phyloP scores from a whole-genome alignment of 2,113 vertebrate species.

The Bambusicola thoracicus region DNA sequence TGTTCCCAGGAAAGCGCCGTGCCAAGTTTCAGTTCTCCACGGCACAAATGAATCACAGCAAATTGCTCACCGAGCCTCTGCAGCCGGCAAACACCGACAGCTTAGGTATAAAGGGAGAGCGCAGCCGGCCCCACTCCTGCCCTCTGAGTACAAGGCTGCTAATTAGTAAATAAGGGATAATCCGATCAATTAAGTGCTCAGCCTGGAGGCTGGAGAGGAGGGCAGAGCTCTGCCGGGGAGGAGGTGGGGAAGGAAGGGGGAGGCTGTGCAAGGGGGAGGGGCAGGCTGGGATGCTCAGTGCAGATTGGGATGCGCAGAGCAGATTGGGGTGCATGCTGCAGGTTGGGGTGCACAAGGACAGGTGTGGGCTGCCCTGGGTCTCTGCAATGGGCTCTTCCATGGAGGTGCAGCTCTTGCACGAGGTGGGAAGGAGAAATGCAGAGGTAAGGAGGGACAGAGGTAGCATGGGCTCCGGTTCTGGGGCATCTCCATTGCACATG shows the following conservation, averaged over 20 bases:
- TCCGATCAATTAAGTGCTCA: neutral
- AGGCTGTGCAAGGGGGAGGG: fast-evolving
- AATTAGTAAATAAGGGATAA: constrained; percentile 19
- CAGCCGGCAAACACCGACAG: neutral
- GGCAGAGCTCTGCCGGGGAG: neutral
- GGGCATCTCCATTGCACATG: neutral
- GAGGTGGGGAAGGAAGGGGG: fast-evolving
- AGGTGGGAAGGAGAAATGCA: neutral
- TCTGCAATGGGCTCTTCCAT: neutral
- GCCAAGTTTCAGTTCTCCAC: neutral
- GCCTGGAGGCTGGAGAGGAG: neutral
- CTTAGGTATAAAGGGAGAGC: neutral
- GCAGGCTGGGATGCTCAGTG: neutral
- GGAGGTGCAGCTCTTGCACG: neutral
- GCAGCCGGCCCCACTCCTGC: neutral
- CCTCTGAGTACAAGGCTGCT: neutral
- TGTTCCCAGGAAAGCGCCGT: neutral
- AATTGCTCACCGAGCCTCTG: neutral
- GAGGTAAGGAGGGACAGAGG: neutral
- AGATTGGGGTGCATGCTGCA: fast-evolving
- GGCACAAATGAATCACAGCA: neutral
- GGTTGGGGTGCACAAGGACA: neutral
- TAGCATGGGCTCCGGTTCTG: neutral
- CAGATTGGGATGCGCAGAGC: neutral
- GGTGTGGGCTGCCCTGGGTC: neutral